These are phyloP conservation scores for Sebastes wilsoni DNA, from an alignment of 2,797 vertebrate species.

Conservation along the genomic window DNA sequence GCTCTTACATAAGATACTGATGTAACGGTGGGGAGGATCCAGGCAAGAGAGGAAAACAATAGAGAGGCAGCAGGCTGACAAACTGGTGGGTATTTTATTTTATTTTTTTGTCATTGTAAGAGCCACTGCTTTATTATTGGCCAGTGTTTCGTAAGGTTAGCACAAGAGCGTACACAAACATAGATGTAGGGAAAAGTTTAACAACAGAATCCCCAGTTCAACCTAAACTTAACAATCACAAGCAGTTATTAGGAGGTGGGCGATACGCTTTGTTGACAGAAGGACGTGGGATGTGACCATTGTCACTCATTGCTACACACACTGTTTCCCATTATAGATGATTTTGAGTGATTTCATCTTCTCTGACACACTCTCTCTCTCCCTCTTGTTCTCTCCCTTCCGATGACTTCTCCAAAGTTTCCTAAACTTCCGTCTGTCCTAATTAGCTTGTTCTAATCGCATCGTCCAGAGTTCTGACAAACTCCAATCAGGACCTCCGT, in stretches of 20 bases:
- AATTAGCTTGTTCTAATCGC: constrained; percentile 82
- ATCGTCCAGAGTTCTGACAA: constrained; percentile 70
- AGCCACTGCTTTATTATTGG: not conserved
- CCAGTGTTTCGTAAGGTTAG: not conserved
- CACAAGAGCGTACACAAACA: not conserved
- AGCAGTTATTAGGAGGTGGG: not conserved
- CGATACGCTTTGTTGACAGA: not conserved
- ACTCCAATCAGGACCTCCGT: constrained; percentile 64
- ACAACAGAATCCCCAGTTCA: not conserved
- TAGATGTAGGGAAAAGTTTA: not conserved
- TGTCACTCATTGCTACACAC: not conserved
- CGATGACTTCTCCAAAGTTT: constrained; percentile 63
- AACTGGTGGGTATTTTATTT: constrained; percentile 17
- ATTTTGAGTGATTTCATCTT: not conserved
- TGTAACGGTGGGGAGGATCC: constrained; percentile 50
- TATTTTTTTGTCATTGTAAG: constrained; percentile 6
- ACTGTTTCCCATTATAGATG: not conserved
- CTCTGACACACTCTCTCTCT: not conserved
- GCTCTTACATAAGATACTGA: constrained; percentile 69
- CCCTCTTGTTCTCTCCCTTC: constrained; percentile 28
- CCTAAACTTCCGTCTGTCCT: constrained; percentile 63
- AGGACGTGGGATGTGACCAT: not conserved
- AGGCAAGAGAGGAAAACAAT: constrained; percentile 58
- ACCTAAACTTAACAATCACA: not conserved
- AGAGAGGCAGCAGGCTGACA: constrained; percentile 11